Evolutionary conservation across 2,888 invertebrate species (phyloP), one percentile per base, ranked within the genome.

Genomic region (Synanthedon formicaeformis): DNA sequence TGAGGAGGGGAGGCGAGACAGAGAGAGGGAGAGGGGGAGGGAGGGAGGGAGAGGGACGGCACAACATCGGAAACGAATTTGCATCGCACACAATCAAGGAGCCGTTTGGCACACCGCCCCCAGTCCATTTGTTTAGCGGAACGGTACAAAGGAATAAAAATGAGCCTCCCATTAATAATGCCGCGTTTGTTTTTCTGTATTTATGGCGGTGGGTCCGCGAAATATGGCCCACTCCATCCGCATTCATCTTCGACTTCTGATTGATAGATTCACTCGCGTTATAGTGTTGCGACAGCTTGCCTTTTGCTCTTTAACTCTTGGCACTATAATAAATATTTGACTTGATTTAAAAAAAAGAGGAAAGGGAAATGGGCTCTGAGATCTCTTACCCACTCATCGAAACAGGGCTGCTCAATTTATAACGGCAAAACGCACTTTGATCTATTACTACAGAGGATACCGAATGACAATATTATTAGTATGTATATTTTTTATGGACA

Each of bases 11-110:
- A 45, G 48, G n/a, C 48, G 48, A n/a, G 48, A 14, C 48, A 45
- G 14, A 45, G 34, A 10, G 34, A 34, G 48, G 12, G 48, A 45
- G 49, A 16, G 23, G 13, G 14, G 49, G 23, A 10, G 16, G 12
- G 12, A 14, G 49, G 49, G 23, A 12, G 16, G 23, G 8, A 16
- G 12, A 12, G 23, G 23, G 8, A 16, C 16, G 52, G 18, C 50
- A 49, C 51, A 52, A 51, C 55, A 55, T 55, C 55, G 56, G 58
- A 58, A 54, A 53, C 52, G 50, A 48, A 56, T 57, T 58, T 57
- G 54, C 55, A 57, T 55, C 41, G 48, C 51, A 51, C 56, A 56
- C 55, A 56, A 57, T 55, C 53, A 54, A 53, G 50, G 27, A 52
- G 51, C 54, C 50, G 52, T 51, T 52, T 52, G 53, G 49, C 52